Evolutionary conservation across 2,113 vertebrate genomes (phyloP).

Genomic region (Salvelinus namaycush): DNA sequence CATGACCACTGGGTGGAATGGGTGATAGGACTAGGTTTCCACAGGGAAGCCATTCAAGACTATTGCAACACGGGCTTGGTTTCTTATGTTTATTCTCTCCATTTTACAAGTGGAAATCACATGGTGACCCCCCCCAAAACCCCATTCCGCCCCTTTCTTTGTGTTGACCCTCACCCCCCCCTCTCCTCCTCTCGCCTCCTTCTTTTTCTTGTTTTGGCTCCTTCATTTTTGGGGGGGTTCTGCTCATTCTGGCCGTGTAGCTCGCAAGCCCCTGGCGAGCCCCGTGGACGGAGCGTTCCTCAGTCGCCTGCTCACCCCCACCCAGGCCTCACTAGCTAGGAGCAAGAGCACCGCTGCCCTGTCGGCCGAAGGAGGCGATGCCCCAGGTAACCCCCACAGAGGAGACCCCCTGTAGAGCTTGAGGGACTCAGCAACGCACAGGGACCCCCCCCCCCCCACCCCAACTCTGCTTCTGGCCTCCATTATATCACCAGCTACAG

Average conservation of each 20-base stretch:
- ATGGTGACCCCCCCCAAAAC: slow-evolving; percentile 53
- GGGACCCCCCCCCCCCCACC: slow-evolving; percentile 3
- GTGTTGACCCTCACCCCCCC: slow-evolving; percentile 31
- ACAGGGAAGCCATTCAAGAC: slow-evolving; percentile 47
- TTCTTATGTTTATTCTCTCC: slow-evolving; percentile 55
- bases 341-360: slow-evolving; percentile 89
- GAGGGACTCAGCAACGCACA: slow-evolving; percentile 32
- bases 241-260: slow-evolving; percentile 75
- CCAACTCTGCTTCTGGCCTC: not conserved
- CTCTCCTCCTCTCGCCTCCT: slow-evolving; percentile 50
- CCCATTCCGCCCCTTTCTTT: slow-evolving; percentile 9
- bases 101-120: slow-evolving; percentile 62
- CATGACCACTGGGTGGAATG: slow-evolving; percentile 8
- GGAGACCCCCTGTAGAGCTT: slow-evolving; percentile 46
- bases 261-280: slow-evolving; percentile 76
- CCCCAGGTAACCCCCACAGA: slow-evolving; percentile 82
- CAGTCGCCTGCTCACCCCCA: slow-evolving; percentile 87
- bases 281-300: slow-evolving; percentile 84
- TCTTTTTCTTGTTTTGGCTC: slow-evolving; percentile 44
- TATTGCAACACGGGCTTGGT: slow-evolving; percentile 48
- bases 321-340: slow-evolving; percentile 90
- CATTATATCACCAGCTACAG: not conserved
- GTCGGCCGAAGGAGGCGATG: slow-evolving; percentile 81
- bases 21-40: slow-evolving; percentile 12
- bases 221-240: slow-evolving; percentile 49